Conservation (phyloP, 2,113 vertebrate species). For the Perca fluviatilis region DNA sequence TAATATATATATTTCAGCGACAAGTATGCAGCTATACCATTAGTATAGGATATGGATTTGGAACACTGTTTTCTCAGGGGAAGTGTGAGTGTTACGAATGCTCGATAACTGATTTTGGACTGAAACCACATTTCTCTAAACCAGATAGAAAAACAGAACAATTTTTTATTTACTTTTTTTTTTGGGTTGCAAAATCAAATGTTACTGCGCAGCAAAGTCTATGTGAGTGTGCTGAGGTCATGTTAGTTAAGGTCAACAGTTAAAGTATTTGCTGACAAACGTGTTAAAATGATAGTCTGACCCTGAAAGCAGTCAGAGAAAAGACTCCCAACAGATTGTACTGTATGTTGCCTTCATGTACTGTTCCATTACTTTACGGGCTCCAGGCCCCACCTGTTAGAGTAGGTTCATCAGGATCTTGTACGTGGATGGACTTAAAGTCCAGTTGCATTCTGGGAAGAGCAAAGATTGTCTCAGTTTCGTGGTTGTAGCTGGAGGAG, state of each 20-base stretch:
- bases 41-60: not conserved
- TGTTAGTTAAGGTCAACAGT: not conserved
- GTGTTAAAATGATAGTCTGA: not conserved
- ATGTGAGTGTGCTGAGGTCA: not conserved
- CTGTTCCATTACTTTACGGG: rapidly evolving
- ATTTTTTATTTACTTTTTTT: no score
- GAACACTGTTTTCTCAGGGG: not conserved
- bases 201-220: no score
- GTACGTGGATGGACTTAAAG: slow-evolving; percentile 98
- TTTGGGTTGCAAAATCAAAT: not conserved
- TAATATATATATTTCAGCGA: not conserved
- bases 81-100: not conserved
- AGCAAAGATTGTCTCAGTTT: slow-evolving; percentile 98
- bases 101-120: not conserved
- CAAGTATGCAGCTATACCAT: not conserved
- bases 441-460: slow-evolving; percentile 98
- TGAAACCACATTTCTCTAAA: not conserved
- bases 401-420: slow-evolving; percentile 94
- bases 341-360: not conserved
- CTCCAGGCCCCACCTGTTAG: slow-evolving; percentile 84
- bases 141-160: not conserved
- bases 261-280: not conserved
- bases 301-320: not conserved
- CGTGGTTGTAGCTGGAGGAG: slow-evolving; percentile 96
- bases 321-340: not conserved